Evolutionary conservation across 2,888 invertebrate species (phyloP).

Genomic region (Lycocerus yunnanus): DNA sequence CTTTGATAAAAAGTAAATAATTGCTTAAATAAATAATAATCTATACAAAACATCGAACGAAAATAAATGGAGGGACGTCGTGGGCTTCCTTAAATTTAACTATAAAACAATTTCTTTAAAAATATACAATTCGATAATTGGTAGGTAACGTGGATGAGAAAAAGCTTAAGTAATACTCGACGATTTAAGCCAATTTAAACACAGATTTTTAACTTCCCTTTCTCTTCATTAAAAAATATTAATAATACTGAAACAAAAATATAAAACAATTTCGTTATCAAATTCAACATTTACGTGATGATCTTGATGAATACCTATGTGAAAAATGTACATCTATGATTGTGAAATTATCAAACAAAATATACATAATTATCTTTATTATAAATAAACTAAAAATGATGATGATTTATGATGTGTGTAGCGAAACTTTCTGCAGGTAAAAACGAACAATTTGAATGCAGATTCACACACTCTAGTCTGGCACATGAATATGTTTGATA

Average conservation of each 20-base stretch:
- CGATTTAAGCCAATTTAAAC: conserved; percentile 34
- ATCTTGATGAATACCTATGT: conserved; percentile 1
- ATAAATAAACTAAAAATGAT: conserved; percentile 47
- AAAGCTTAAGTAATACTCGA: conserved; percentile 46
- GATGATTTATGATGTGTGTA: conserved; percentile 43
- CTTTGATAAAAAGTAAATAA: neutral
- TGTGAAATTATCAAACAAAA: conserved; percentile 39
- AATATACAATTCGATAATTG: conserved; percentile 40
- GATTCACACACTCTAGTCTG: conserved; percentile 52
- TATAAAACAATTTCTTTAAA: conserved; percentile 42
- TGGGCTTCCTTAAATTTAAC: conserved; percentile 39
- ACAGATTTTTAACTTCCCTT: conserved; percentile 41
- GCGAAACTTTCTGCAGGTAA: conserved; percentile 36
- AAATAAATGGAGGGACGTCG: conserved; percentile 41
- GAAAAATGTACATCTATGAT: conserved; percentile 28
- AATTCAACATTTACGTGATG: neutral
- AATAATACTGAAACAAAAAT: conserved; percentile 32
- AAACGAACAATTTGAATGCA: conserved; percentile 36
- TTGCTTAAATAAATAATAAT: conserved; percentile 25
- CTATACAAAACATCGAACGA: conserved; percentile 34
- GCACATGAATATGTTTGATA: conserved; percentile 53
- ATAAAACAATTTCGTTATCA: conserved; percentile 7
- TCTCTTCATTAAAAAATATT: conserved; percentile 36
- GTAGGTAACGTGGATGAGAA: conserved; percentile 44
- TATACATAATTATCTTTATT: conserved; percentile 41